phyloP scores from a whole-genome alignment of 2,113 vertebrate species.

The Menidia beryllina region DNA sequence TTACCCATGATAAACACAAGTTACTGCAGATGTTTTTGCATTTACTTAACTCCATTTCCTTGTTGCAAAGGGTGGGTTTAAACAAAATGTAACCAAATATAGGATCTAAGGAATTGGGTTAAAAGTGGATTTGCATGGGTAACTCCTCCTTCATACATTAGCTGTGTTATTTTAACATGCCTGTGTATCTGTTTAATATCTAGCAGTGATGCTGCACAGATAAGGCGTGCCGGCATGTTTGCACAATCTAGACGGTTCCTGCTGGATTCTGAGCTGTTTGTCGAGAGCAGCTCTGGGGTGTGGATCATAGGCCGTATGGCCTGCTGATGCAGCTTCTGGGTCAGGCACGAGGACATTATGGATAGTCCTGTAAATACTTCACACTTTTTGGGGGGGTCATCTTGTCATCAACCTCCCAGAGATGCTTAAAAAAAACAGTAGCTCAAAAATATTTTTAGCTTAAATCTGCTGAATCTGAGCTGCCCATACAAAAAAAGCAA shows the following conservation, averaged over 20 bases:
- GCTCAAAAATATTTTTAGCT: no score
- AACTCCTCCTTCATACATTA: conserved; percentile 20
- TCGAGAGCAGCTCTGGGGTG: conserved; percentile 59
- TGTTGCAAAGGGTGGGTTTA: conserved; percentile 22
- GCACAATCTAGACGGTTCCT: conserved; percentile 60
- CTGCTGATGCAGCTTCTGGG: conserved; percentile 48
- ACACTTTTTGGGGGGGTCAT: conserved; percentile 27
- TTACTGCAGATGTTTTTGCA: conserved; percentile 28
- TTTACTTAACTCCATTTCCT: conserved; percentile 10
- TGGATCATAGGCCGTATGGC: conserved; percentile 34
- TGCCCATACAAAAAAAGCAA: not conserved
- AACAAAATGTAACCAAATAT: not conserved
- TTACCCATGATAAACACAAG: conserved; percentile 63
- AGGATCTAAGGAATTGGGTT: conserved; percentile 9
- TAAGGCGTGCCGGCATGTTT: conserved; percentile 69
- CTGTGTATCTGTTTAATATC: conserved; percentile 50
- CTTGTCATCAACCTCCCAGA: conserved; percentile 12
- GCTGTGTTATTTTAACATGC: conserved; percentile 31
- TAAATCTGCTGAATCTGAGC: no score
- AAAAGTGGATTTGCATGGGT: conserved; percentile 20
- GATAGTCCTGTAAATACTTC: conserved; percentile 36
- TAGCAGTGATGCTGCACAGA: conserved; percentile 43
- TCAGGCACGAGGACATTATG: conserved; percentile 23
- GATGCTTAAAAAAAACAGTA: no score
- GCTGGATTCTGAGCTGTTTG: conserved; percentile 55